phyloP scores from a whole-genome alignment of 2,888 invertebrate species.

The Heliothis peltigera region DNA sequence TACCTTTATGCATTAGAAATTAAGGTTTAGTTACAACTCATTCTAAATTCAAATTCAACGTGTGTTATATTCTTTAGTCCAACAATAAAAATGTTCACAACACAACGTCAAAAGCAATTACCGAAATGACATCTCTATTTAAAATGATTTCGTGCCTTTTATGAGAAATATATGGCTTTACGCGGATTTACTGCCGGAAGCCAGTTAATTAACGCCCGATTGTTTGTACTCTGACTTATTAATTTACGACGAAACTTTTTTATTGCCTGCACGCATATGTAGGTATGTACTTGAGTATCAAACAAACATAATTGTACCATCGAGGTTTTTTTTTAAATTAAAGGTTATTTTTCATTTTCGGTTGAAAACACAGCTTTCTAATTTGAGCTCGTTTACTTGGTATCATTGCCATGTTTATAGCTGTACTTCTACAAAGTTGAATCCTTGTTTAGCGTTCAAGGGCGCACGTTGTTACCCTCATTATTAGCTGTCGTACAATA shows the following conservation, averaged over 20 bases:
- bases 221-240: slow-evolving; percentile 42
- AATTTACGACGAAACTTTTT: slow-evolving; percentile 36
- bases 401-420: slow-evolving; percentile 68
- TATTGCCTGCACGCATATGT: slow-evolving; percentile 19
- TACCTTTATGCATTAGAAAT: too few relatives aligned
- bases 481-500: slow-evolving; percentile 72
- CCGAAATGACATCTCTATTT: slow-evolving; percentile 37
- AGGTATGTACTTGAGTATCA: not conserved
- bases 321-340: not conserved
- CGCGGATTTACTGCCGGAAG: slow-evolving; percentile 46
- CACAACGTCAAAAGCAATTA: slow-evolving; percentile 39
- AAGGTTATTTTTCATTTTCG: slow-evolving; percentile 6
- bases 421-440: slow-evolving; percentile 66
- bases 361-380: slow-evolving; percentile 41
- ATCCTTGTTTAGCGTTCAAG: slow-evolving; percentile 71
- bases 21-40: not conserved
- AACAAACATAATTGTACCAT: not conserved
- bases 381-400: slow-evolving; percentile 63
- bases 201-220: slow-evolving; percentile 53
- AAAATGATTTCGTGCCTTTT: slow-evolving; percentile 38
- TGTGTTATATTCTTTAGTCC: not conserved
- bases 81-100: slow-evolving; percentile 10
- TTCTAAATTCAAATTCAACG: not conserved
- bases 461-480: slow-evolving; percentile 70
- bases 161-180: slow-evolving; percentile 40